phyloP scores from a whole-genome alignment of 2,113 vertebrate species.

The Turnix velox region DNA sequence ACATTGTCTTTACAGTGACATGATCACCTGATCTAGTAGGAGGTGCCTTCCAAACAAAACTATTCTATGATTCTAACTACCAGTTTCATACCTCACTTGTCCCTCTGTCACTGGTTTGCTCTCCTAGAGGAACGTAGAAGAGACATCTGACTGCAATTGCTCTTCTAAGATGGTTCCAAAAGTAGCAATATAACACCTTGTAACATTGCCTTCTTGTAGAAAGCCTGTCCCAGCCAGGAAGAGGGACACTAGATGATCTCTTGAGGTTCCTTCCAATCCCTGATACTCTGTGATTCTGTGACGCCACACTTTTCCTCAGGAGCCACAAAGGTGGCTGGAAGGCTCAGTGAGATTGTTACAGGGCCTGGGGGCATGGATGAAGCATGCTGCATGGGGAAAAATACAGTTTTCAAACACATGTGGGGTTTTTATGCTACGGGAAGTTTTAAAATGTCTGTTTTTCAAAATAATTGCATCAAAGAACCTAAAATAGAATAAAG shows the following conservation, averaged over 20 bases:
- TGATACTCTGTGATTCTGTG: no score
- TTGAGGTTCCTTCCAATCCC: no score
- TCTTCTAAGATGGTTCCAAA: not conserved
- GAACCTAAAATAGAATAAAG: not conserved
- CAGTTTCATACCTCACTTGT: not conserved
- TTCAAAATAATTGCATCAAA: not conserved
- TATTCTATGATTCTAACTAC: no score
- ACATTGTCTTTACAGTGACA: not conserved
- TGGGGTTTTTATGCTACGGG: not conserved
- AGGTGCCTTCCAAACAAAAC: no score
- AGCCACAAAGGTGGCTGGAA: not conserved
- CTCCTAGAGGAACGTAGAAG: not conserved
- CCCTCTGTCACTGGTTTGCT: not conserved
- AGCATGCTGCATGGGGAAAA: not conserved
- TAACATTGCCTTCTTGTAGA: not conserved
- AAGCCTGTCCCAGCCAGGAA: not conserved
- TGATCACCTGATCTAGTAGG: no score
- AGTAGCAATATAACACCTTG: not conserved
- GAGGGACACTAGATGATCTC: no score
- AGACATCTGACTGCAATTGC: not conserved
- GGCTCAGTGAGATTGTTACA: rapidly evolving
- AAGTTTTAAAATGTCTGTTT: not conserved
- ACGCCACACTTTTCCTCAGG: rapidly evolving
- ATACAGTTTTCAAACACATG: not conserved
- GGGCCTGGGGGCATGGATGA: rapidly evolving